These are phyloP conservation scores for Takifugu flavidus DNA, from an alignment of 2,113 vertebrate species.

Conservation along the genomic window DNA sequence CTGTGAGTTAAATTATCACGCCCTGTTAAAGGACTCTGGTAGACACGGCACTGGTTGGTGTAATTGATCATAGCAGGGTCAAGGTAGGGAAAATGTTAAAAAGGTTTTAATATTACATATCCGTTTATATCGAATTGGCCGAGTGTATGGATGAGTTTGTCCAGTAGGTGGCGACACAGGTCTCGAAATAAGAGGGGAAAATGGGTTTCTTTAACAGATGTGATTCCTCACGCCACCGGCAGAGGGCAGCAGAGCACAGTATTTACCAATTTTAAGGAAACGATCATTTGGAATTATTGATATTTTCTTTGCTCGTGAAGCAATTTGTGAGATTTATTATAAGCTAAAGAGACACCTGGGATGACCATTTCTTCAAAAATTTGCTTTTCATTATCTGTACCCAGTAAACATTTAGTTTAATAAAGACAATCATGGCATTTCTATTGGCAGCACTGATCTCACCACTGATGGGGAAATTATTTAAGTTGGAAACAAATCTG, in stretches of 20 bases:
- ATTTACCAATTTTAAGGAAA: conserved; percentile 7
- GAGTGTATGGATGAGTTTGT: conserved; percentile 5
- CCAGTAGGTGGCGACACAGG: conserved; percentile 57
- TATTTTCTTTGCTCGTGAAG: conserved; percentile 10
- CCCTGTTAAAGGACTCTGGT: conserved; percentile 13
- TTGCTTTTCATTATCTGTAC: too few relatives aligned
- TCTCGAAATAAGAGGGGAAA: not conserved
- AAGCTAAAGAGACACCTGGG: too few relatives aligned
- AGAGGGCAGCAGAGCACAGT: conserved; percentile 56
- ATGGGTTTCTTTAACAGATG: not conserved
- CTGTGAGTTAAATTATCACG: conserved; percentile 20
- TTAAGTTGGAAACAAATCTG: too few relatives aligned
- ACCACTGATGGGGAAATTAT: too few relatives aligned
- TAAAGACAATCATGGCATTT: too few relatives aligned
- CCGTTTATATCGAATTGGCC: not conserved
- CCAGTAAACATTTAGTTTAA: too few relatives aligned
- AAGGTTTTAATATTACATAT: too few relatives aligned
- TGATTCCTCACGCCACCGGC: conserved; percentile 17
- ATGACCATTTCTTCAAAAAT: too few relatives aligned
- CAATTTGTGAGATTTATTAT: not conserved
- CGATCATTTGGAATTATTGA: not conserved
- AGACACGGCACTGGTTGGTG: not conserved
- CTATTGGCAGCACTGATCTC: too few relatives aligned
- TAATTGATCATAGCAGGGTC: not conserved
- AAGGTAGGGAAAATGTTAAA: not conserved